phyloP scores from a whole-genome alignment of 2,888 invertebrate genomes.

The Scaptomyza caliginosa region DNA sequence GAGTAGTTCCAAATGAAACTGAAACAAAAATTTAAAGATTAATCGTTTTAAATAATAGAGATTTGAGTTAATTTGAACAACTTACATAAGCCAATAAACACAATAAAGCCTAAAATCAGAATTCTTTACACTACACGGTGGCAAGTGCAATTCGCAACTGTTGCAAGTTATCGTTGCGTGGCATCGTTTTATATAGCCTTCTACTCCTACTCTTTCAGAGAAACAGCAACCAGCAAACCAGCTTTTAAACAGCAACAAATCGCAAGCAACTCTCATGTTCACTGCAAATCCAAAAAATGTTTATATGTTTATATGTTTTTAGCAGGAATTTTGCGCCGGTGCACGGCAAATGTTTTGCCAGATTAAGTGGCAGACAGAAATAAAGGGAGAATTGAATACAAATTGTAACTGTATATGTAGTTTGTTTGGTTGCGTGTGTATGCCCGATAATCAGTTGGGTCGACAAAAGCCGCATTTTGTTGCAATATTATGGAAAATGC shows the following conservation, averaged over 20 bases:
- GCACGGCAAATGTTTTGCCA: conserved; percentile 28
- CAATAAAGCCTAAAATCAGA: background rate
- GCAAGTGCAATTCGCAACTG: conserved; percentile 8
- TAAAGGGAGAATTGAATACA: background rate
- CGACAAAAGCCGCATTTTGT: conserved; percentile 5
- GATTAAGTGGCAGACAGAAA: conserved; percentile 1
- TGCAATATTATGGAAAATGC: conserved; percentile 19
- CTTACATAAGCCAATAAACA: background rate
- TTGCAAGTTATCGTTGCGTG: background rate
- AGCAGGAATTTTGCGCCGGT: conserved; percentile 3
- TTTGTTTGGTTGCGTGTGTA: background rate
- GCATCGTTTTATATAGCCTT: conserved; percentile 14
- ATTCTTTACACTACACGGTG: background rate
- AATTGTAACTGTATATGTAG: conserved; percentile 5
- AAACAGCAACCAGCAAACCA: background rate
- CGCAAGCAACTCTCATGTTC: background rate
- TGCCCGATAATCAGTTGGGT: conserved; percentile 5
- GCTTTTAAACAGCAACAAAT: background rate
- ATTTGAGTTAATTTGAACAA: background rate
- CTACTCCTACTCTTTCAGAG: background rate
- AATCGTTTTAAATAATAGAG: too few relatives aligned
- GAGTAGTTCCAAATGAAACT: background rate
- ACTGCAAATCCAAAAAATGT: conserved; percentile 1
- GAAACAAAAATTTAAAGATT: background rate
- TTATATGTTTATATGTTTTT: conserved; percentile 13